A percentile compares a stretch with the other conserved stretches of the same genome.
phyloP scores from a whole-genome alignment of 2,888 invertebrate genomes.

The Hetaerina titia region DNA sequence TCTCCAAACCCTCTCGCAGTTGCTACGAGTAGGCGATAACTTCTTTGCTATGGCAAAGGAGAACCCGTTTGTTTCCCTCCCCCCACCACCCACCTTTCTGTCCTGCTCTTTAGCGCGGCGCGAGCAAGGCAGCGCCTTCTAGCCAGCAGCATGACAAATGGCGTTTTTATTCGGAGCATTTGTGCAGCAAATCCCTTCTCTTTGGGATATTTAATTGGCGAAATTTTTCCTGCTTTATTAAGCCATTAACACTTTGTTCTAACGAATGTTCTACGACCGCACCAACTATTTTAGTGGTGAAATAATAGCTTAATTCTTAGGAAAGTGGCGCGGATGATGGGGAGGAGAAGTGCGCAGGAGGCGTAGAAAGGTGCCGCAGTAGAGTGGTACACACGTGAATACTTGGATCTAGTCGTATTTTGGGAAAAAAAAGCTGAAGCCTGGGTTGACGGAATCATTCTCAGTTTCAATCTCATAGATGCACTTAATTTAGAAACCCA shows the following conservation, averaged over 20 bases:
- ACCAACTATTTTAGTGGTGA: too few relatives aligned
- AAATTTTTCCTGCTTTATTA: background rate
- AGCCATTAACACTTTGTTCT: background rate
- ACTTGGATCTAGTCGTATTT: background rate
- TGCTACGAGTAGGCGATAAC: conserved; percentile 47
- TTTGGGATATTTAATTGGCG: background rate
- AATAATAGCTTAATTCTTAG: too few relatives aligned
- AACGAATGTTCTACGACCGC: background rate
- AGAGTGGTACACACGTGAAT: too few relatives aligned
- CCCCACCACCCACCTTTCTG: background rate
- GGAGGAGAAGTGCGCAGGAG: too few relatives aligned
- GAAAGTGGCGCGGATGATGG: too few relatives aligned
- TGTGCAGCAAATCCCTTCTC: background rate
- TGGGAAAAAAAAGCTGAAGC: background rate
- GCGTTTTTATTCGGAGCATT: background rate
- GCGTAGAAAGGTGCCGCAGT: too few relatives aligned
- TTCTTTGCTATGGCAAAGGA: conserved; percentile 37
- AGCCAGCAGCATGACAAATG: conserved; percentile 4
- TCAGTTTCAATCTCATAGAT: background rate
- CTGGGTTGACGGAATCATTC: background rate
- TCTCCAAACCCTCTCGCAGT: conserved; percentile 26
- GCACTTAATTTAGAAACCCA: background rate
- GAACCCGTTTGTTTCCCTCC: conserved; percentile 14
- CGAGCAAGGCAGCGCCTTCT: background rate
- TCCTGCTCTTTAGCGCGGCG: background rate